A percentile compares a stretch with the other conserved stretches of the same genome.
Conservation (phyloP, 2,797 vertebrate genomes). For the Falco peregrinus region DNA sequence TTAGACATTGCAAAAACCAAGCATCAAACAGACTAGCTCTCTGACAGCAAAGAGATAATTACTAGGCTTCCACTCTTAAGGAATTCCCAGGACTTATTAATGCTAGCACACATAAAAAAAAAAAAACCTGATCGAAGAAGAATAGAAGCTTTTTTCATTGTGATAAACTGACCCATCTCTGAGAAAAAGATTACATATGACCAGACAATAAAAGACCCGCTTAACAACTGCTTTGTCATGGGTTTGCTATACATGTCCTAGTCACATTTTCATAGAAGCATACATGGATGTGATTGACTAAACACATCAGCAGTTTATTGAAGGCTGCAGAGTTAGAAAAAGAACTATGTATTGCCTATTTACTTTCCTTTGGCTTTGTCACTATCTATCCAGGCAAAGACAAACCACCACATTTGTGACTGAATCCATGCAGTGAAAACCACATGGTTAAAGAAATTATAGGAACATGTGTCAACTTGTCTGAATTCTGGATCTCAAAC, state of each 20-base stretch:
- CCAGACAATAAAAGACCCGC: not conserved
- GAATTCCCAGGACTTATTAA: slow-evolving; percentile 47
- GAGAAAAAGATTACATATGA: not conserved
- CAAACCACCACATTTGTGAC: not conserved
- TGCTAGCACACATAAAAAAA: not conserved
- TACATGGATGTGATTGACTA: not conserved
- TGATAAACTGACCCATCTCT: not conserved
- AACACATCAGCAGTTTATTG: not conserved
- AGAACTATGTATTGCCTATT: not conserved
- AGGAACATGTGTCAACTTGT: not conserved
- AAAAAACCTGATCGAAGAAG: not conserved
- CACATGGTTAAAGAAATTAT: not conserved
- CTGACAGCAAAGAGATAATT: slow-evolving; percentile 63
- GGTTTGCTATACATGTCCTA: not conserved
- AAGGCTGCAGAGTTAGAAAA: not conserved
- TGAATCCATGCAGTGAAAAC: not conserved
- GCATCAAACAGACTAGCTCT: slow-evolving; percentile 29
- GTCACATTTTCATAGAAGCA: not conserved
- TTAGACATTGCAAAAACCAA: slow-evolving; percentile 30
- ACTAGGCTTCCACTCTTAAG: slow-evolving; percentile 21
- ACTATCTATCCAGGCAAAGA: not conserved
- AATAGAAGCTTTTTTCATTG: not conserved
- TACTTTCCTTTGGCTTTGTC: not conserved
- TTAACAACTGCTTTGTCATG: not conserved
- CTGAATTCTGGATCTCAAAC: not conserved